Base-by-base conservation (phyloP, 2,113 vertebrate species). In the Trematocara unimaculatum region DNA sequence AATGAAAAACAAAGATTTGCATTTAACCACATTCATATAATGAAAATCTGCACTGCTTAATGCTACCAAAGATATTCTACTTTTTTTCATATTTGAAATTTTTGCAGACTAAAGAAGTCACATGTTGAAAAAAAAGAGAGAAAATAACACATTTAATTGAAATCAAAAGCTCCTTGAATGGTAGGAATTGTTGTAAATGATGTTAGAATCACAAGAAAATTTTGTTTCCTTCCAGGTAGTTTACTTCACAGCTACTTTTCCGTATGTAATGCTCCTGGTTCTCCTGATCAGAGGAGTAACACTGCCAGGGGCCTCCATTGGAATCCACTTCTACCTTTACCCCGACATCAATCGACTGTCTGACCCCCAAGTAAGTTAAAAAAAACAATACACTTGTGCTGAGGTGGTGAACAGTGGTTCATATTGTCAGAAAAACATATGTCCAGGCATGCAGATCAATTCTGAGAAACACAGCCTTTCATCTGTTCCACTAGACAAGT, bases 221-320 rank as follows among this genome's bases (percentile, higher is more conserved):
- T 8, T 7, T 84, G 14, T 42, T 3, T 33, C 9, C 95, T 2
- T 33, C 7, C 93, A 99, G 98, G 98, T 99, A 0, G 98, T 99
- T 70, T 99, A 99, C 85, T 98, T 99, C 94, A 99, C 98, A 3
- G 98, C 98, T 29, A 99, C 98, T 0, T 99, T 99, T 67, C 98
- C 98, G 0, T 99, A 99, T 0, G n/a, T 95, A n/a, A 99, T 99
- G 98, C 94, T 99, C 4, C 1, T 98, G n/a, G 88, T 98, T 87
- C 95, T 99, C 29, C 95, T 99, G 84, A 88, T 99, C 47, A 96
- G 98, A 88, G 98, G 98, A 1, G 92, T 98, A 85, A 98, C 97
- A 0, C 96, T 99, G 23, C 98, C 98, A 0, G 98, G 98, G 17
- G 98, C 98, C 72, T 95, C 91, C 0, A 94, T 96, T 5, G 98